Evolutionary conservation across 2,888 invertebrate species (phyloP).

Genomic region (Camptogramma bilineatum): DNA sequence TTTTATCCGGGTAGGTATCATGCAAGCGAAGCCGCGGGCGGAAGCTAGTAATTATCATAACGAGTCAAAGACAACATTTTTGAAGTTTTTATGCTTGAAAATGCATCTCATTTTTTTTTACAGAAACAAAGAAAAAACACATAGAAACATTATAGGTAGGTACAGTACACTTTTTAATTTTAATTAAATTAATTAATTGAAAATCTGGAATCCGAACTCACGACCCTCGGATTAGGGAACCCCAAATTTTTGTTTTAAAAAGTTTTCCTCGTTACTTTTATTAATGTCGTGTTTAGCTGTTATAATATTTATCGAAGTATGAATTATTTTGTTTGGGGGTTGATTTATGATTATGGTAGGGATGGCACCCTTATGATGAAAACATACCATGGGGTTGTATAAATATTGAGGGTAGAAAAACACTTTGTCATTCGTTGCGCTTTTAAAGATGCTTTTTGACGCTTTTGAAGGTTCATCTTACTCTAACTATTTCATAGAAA

Average conservation of each 20-base stretch:
- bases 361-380: conserved; percentile 27
- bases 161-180: too few species aligned
- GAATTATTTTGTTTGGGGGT: conserved; percentile 39
- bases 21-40: too few species aligned
- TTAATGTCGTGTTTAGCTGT: conserved; percentile 28
- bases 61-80: too few species aligned
- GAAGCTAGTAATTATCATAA: too few species aligned
- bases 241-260: not conserved
- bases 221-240: not conserved
- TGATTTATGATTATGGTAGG: conserved; percentile 37
- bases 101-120: too few species aligned
- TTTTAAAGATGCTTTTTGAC: not conserved
- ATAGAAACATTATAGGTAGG: too few species aligned
- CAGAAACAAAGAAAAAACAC: not conserved
- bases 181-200: not conserved
- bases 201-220: not conserved
- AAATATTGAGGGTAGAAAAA: not conserved
- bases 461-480: not conserved
- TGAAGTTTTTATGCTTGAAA: too few species aligned
- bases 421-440: not conserved
- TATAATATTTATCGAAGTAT: conserved; percentile 43
- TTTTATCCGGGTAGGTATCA: too few species aligned
- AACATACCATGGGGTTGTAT: conserved; percentile 15
- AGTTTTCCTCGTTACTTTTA: conserved; percentile 26
- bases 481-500: not conserved